Conservation (phyloP, 1,140 invertebrate species). For the Zaprionus vittiger region DNA sequence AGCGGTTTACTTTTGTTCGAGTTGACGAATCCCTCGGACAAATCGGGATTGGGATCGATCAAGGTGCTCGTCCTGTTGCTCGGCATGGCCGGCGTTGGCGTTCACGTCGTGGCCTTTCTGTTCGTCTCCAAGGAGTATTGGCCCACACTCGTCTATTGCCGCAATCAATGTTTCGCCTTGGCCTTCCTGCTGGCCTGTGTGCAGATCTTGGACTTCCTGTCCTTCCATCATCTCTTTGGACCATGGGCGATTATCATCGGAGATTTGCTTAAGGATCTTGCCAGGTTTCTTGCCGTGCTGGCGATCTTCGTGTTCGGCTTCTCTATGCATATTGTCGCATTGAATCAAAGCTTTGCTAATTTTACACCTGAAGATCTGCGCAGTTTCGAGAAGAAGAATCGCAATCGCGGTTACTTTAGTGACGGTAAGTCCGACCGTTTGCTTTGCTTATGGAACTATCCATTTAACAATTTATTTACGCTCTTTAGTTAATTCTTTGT, state of each 20-base stretch:
- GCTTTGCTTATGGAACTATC: constrained; percentile 61
- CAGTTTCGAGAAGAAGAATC: constrained; percentile 85
- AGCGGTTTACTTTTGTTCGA: constrained; percentile 98
- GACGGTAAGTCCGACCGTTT: constrained; percentile 88
- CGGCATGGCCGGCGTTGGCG: constrained; percentile 95
- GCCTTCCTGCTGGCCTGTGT: constrained; percentile 98
- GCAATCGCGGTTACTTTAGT: constrained; percentile 86
- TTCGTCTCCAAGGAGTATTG: constrained; percentile 89
- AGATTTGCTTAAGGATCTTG: constrained; percentile 95
- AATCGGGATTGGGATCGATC: constrained; percentile 96
- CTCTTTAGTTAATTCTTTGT: constrained; percentile 16
- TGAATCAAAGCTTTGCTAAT: constrained; percentile 96
- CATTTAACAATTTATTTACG: neutral
- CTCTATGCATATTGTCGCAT: constrained; percentile 97
- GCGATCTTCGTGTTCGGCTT: constrained; percentile 99
- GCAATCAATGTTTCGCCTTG: constrained; percentile 98
- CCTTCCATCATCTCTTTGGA: constrained; percentile 99
- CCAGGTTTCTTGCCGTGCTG: constrained; percentile 97
- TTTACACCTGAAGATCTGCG: constrained; percentile 85
- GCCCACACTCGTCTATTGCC: constrained; percentile 94
- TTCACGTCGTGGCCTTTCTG: constrained; percentile 93
- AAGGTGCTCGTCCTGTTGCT: constrained; percentile 96
- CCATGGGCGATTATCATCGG: constrained; percentile 98
- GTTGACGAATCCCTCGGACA: constrained; percentile 97
- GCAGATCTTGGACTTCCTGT: constrained; percentile 97